A percentile compares a stretch with the other conserved stretches of the same genome.
Conservation (phyloP, 2,113 vertebrate genomes). For the Todiramphus chloris region DNA sequence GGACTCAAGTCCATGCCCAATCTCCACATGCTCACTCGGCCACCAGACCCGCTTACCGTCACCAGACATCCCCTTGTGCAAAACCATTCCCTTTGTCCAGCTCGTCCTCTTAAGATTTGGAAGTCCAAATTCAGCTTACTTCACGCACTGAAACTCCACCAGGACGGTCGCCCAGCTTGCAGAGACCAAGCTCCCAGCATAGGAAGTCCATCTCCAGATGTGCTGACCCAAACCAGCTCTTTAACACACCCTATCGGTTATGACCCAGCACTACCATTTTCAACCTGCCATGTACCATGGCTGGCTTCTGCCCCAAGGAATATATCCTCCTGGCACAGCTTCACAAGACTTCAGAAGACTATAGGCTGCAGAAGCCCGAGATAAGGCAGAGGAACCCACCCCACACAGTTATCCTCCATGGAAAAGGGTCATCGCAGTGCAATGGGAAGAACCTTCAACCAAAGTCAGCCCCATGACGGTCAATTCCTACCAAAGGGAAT, state of each 20-base stretch:
- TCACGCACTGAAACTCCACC: rapidly evolving
- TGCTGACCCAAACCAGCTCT: background rate
- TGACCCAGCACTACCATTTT: background rate
- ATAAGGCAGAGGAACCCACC: background rate
- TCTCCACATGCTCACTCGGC: rapidly evolving
- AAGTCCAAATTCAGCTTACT: background rate
- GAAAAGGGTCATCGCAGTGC: background rate
- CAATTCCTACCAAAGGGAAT: background rate
- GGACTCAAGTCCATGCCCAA: background rate
- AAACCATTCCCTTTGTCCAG: background rate
- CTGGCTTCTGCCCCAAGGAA: background rate
- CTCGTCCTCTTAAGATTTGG: background rate
- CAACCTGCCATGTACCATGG: background rate
- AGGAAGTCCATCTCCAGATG: background rate
- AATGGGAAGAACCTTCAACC: background rate
- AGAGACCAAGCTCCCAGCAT: background rate
- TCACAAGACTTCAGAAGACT: background rate
- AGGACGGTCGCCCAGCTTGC: background rate
- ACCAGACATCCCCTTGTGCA: background rate
- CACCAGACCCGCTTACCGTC: background rate
- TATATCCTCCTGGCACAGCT: background rate
- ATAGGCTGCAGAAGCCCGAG: background rate
- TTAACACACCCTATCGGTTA: background rate
- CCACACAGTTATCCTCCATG: background rate
- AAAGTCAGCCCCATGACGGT: background rate